phyloP scores from a whole-genome alignment of 1,140 invertebrate species.

The Microplitis demolitor region DNA sequence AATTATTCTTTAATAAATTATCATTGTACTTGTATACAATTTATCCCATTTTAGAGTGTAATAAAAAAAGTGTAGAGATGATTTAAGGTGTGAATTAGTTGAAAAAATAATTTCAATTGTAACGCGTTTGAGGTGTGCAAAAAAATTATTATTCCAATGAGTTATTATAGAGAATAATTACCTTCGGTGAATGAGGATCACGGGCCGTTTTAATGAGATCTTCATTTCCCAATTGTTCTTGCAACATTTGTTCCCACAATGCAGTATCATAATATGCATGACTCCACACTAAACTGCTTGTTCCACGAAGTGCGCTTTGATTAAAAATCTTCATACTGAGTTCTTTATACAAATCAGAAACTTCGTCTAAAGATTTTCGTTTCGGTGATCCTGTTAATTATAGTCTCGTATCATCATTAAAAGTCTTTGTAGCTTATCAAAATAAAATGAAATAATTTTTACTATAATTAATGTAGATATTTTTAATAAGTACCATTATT shows the following conservation, averaged over 20 bases:
- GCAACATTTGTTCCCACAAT: conserved; percentile 82
- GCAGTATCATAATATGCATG: conserved; percentile 91
- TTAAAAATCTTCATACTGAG: conserved; percentile 75
- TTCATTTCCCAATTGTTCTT: conserved; percentile 71
- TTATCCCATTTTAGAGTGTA: neutral
- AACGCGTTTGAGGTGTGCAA: too few relatives aligned
- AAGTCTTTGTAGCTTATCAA: neutral
- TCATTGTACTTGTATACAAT: neutral
- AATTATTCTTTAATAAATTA: too few relatives aligned
- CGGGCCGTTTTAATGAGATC: conserved; percentile 71
- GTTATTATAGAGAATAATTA: conserved; percentile 39
- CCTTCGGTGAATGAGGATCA: conserved; percentile 69
- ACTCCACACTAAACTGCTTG: conserved; percentile 79
- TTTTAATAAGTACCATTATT: too few relatives aligned
- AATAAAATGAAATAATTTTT: neutral
- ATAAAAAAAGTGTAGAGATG: neutral
- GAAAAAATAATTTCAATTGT: too few relatives aligned
- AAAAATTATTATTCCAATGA: too few relatives aligned
- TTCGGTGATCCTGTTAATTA: conserved; percentile 63
- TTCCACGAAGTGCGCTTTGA: conserved; percentile 73
- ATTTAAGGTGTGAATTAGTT: neutral
- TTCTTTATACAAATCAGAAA: conserved; percentile 71
- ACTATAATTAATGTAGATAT: too few relatives aligned
- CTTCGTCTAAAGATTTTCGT: conserved; percentile 66
- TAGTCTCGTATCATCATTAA: neutral